Base-by-base conservation (phyloP, 2,797 vertebrate genomes). In the Leptatherina wallacei region DNA sequence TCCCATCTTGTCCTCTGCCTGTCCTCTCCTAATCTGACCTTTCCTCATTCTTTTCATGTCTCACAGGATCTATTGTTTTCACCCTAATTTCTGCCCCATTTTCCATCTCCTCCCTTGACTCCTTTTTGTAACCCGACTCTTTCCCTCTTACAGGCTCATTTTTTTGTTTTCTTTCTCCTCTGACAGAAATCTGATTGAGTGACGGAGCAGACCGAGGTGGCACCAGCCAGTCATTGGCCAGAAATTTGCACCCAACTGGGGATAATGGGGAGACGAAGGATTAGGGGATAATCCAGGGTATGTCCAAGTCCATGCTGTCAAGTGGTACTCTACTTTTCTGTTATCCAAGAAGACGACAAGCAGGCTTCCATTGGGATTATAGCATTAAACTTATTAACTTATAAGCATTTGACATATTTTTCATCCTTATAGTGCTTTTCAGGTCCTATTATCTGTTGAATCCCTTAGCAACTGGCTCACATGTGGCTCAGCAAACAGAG, bases 241-340 rank as follows among this genome's bases (percentile, higher is more conserved):
- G 67, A 77, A 52, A 75, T 65, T 75, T 38, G 49, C 67, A 0
- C 63, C 59, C 71, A 42, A 16, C 65, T 4, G 20, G 69, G 73
- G 72, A 74, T 38, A 74, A 73, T 64, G 79, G 66, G 81, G 70
- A 77, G 80, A 88, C 71, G 71, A 86, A 75, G 87, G 85, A 92
- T 95, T 94, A 94, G 61, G 75, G 69, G 78, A 88, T 94, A 92
- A 94, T 93, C 92, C 81, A 78, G 80, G 83, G 87, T 90, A 88
- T 11, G 76, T 88, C 38, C 64, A 82, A 75, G 67, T 80, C 69
- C 77, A 78, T 82, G 74, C 85, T 80, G 82, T 80, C 13, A 69
- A 83, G 67, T 59, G n/a, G 27, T 30, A 27, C 65, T 65, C 54
- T 51, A 35, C 40, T 83, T 78, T 79, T 59, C 62, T 59, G 10